Conservation (phyloP, 2,797 vertebrate genomes). For the Poeciliopsis presidionis region DNA sequence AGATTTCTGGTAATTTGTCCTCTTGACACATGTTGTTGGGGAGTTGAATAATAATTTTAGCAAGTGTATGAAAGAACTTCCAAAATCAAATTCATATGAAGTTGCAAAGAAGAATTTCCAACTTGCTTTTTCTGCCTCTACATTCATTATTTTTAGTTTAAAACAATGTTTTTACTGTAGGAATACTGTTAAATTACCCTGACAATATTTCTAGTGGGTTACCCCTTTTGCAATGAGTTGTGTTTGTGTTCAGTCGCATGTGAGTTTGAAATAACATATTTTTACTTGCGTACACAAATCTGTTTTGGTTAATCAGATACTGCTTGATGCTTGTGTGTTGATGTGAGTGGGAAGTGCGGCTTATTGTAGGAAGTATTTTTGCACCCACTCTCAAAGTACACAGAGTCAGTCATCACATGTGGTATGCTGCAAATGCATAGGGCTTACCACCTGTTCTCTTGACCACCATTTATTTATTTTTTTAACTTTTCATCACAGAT, state of each 20-base stretch:
- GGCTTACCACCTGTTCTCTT: conserved; percentile 60
- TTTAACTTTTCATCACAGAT: conserved; percentile 2
- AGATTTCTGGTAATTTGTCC: no score
- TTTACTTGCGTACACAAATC: conserved; percentile 40
- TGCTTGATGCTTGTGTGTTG: conserved; percentile 14
- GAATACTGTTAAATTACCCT: no score
- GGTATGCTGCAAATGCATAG: conserved; percentile 43
- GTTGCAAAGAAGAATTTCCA: no score
- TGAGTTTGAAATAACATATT: background rate
- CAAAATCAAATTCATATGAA: no score
- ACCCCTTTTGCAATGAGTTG: conserved; percentile 1
- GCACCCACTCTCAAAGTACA: conserved; percentile 10
- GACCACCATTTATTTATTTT: conserved; percentile 21
- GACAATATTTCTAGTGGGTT: conserved; percentile 19
- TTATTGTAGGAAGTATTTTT: conserved; percentile 33
- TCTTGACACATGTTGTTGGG: no score
- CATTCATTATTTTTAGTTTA: no score
- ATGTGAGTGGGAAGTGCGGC: conserved; percentile 13
- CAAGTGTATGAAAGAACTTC: no score
- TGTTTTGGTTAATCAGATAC: conserved; percentile 34
- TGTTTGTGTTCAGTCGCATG: background rate
- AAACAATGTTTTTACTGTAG: no score
- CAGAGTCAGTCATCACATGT: conserved; percentile 36
- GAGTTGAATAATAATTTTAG: no score
- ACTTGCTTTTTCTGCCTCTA: no score